Evolutionary conservation across 2,888 invertebrate species (phyloP).

Genomic region (Kryphioiulus occultus): DNA sequence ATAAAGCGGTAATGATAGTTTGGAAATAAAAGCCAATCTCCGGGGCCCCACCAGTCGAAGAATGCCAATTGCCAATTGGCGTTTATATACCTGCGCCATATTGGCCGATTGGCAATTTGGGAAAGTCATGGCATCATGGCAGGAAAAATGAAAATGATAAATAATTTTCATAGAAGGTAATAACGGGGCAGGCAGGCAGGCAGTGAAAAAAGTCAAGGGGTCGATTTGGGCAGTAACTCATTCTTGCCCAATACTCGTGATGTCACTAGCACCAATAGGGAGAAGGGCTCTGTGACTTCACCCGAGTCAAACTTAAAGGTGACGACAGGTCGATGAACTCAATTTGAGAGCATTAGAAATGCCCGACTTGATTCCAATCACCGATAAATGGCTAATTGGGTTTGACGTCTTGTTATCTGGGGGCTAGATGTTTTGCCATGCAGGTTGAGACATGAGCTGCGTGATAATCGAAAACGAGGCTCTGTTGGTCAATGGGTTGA

Average conservation of each 20-base stretch:
- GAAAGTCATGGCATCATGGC: slow-evolving; percentile 37
- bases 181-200: not conserved
- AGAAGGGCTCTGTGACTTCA: not conserved
- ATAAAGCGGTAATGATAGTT: slow-evolving; percentile 38
- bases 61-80: not conserved
- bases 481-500: no score
- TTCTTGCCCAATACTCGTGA: not conserved
- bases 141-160: slow-evolving; percentile 33
- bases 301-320: not conserved
- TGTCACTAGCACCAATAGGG: not conserved
- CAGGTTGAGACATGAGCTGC: not conserved
- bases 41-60: not conserved
- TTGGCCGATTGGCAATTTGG: not conserved
- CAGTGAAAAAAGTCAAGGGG: not conserved
- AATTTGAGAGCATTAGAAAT: not conserved
- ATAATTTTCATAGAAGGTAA: slow-evolving; percentile 43
- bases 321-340: not conserved
- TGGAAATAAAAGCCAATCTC: slow-evolving; percentile 28
- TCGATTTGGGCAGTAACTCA: not conserved
- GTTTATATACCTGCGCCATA: slow-evolving; percentile 22
- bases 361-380: not conserved
- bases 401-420: not conserved
- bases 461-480: not conserved
- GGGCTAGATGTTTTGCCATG: not conserved
- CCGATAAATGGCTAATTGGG: not conserved